Conservation (phyloP, 2,113 vertebrate genomes). For the Riparia riparia region DNA sequence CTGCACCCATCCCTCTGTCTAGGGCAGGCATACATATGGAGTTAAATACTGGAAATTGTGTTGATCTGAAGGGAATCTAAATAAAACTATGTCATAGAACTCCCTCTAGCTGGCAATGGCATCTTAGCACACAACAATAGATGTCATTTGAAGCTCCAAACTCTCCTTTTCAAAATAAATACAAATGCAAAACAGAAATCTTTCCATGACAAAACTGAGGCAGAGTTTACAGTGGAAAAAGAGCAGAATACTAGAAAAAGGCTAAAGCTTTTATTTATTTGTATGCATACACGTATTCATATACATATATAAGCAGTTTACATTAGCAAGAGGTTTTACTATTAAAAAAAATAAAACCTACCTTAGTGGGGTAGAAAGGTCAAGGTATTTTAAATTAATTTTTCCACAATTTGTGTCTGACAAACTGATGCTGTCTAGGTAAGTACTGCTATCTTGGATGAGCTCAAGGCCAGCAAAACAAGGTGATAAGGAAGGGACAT, state of each 20-base stretch:
- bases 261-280: not conserved
- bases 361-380: constrained; percentile 13
- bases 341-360: not conserved
- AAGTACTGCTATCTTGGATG: constrained; percentile 50
- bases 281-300: not conserved
- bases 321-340: not conserved
- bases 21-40: not conserved
- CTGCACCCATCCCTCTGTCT: not conserved
- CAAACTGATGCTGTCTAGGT: constrained; percentile 18
- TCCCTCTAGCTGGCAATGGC: rapidly evolving
- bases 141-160: not conserved
- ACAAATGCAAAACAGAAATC: not conserved
- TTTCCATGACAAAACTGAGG: not conserved
- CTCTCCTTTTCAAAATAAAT: not conserved
- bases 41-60: not conserved
- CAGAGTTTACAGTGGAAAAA: not conserved
- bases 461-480: constrained; percentile 47
- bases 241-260: not conserved
- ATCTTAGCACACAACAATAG: not conserved
- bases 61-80: not conserved
- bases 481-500: constrained; percentile 65
- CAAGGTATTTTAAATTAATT: constrained; percentile 44
- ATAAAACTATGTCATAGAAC: not conserved
- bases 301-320: not conserved
- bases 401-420: constrained; percentile 30